These are phyloP conservation scores for Papilio xuthus DNA, from an alignment of 1,140 invertebrate genomes.

Conservation along the genomic window DNA sequence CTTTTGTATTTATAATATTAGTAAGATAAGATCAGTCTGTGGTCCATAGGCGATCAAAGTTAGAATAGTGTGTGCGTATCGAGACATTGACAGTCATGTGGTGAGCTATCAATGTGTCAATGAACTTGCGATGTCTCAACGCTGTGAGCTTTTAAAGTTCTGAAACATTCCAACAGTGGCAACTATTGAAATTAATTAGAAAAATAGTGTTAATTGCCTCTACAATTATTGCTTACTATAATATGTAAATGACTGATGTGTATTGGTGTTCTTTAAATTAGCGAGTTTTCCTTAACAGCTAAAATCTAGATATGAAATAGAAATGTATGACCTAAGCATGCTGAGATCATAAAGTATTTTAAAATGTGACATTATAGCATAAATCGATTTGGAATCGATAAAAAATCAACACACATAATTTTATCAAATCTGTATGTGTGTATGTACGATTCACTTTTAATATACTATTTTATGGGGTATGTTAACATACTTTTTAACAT, in stretches of 20 bases:
- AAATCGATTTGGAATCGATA: slow-evolving; percentile 42
- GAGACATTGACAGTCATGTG: slow-evolving; percentile 59
- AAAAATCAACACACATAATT: slow-evolving; percentile 4
- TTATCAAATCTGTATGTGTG: not conserved
- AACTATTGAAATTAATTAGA: not conserved
- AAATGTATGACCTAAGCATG: slow-evolving; percentile 51
- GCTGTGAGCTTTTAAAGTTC: slow-evolving; percentile 45
- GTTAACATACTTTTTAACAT: not conserved
- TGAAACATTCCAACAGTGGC: slow-evolving; percentile 41
- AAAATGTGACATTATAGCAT: slow-evolving; percentile 41
- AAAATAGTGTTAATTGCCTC: not conserved
- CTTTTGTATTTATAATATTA: too few species aligned
- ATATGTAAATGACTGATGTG: not conserved
- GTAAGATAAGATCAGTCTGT: slow-evolving; percentile 39
- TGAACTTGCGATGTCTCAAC: slow-evolving; percentile 58
- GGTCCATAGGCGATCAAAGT: slow-evolving; percentile 34
- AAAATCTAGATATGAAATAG: slow-evolving; percentile 30
- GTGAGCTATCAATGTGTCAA: slow-evolving; percentile 58
- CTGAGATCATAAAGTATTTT: slow-evolving; percentile 49
- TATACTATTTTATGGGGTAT: too few species aligned
- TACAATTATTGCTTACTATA: not conserved
- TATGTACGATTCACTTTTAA: not conserved
- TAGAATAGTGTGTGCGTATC: slow-evolving; percentile 35
- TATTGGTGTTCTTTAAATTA: not conserved
- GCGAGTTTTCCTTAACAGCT: slow-evolving; percentile 24